phyloP scores from a whole-genome alignment of 2,888 invertebrate genomes.

The Epistrophella euchroma region DNA sequence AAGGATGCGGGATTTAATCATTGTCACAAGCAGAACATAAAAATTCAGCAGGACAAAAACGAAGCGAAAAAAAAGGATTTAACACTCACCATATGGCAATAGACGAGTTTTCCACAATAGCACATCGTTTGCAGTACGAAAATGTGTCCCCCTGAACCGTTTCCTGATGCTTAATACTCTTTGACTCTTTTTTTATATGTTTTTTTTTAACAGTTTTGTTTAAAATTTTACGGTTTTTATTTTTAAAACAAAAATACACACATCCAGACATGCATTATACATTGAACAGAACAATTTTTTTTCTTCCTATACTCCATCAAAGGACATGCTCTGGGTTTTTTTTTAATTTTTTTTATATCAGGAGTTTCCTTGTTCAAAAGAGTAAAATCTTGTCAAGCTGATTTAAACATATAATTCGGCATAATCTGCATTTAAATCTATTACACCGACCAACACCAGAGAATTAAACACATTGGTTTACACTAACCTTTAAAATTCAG shows the following conservation, averaged over 20 bases:
- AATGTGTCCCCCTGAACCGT: conserved; percentile 33
- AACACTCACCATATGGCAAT: conserved; percentile 80
- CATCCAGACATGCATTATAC: conserved; percentile 69
- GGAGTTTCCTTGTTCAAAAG: conserved; percentile 48
- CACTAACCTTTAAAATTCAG: conserved; percentile 47
- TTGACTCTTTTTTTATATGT: conserved; percentile 23
- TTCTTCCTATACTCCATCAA: conserved; percentile 22
- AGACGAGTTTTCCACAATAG: conserved; percentile 79
- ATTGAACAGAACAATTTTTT: conserved; percentile 50
- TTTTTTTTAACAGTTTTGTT: conserved; percentile 21
- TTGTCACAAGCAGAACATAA: conserved; percentile 44
- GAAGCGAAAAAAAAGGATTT: conserved; percentile 22
- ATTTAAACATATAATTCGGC: conserved; percentile 39
- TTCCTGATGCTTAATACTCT: conserved; percentile 10
- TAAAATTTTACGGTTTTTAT: conserved; percentile 29
- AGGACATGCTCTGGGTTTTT: conserved; percentile 45
- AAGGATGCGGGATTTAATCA: conserved; percentile 51
- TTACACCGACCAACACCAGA: conserved; percentile 56
- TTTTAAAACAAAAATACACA: conserved; percentile 48
- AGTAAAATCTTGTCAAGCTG: conserved; percentile 45
- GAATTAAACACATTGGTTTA: conserved; percentile 36
- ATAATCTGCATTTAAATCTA: conserved; percentile 15
- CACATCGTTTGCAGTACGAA: conserved; percentile 77
- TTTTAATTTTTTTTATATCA: conserved; percentile 20
- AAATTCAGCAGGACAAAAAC: conserved; percentile 3